Evolutionary conservation across 2,113 vertebrate species (phyloP).

Genomic region (Oxyruncus cristatus): DNA sequence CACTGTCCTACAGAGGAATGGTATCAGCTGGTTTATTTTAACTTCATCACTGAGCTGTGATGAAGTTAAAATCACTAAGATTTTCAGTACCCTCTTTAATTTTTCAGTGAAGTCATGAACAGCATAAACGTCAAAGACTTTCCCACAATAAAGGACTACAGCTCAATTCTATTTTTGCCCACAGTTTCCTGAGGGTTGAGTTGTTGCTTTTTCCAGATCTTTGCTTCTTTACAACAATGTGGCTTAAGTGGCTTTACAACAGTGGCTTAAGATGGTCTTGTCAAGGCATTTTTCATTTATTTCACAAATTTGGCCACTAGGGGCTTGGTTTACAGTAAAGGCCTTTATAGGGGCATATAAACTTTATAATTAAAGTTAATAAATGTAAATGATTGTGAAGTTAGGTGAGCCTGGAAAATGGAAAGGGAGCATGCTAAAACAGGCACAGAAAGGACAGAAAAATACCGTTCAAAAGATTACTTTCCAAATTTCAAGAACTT

Average conservation of each 20-base stretch:
- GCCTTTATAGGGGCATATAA: neutral
- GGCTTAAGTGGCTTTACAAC: neutral
- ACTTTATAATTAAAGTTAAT: neutral
- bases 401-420: neutral
- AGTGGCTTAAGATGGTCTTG: neutral
- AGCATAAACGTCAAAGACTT: neutral
- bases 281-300: neutral
- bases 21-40: neutral
- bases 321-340: neutral
- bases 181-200: neutral
- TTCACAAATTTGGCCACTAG: neutral
- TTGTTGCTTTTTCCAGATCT: neutral
- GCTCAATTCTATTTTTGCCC: neutral
- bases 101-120: neutral
- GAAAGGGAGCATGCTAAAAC: neutral
- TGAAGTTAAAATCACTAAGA: too few relatives aligned
- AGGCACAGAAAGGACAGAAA: neutral
- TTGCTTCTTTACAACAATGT: neutral
- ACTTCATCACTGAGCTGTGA: neutral
- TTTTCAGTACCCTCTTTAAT: neutral
- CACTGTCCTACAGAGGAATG: neutral
- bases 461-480: neutral
- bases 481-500: neutral
- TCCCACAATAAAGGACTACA: neutral
- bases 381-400: neutral